Evolutionary conservation across 2,888 invertebrate species (phyloP).

Genomic region (Cerastis leucographa): DNA sequence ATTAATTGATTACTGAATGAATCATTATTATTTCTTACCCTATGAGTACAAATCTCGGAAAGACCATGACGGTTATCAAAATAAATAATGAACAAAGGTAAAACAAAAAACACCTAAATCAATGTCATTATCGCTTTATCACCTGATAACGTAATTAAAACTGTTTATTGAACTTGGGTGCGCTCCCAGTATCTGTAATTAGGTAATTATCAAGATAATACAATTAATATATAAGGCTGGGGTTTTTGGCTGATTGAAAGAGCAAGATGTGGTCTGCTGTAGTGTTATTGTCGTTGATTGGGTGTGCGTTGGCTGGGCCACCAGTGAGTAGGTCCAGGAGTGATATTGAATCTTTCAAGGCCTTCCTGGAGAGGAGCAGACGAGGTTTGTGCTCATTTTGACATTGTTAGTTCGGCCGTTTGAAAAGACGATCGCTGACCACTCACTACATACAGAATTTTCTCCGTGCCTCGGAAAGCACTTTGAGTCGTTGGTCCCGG

Average conservation of each 20-base stretch:
- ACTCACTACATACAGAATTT: too few species aligned
- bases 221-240: slow-evolving; percentile 37
- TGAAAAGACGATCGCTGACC: neutral
- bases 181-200: slow-evolving; percentile 37
- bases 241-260: neutral
- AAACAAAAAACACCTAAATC: slow-evolving; percentile 4
- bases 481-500: too few species aligned
- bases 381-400: slow-evolving; percentile 65
- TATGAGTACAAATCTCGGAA: neutral
- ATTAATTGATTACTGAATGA: neutral
- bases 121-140: slow-evolving; percentile 7
- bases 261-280: slow-evolving; percentile 67
- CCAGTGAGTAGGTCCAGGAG: slow-evolving; percentile 69
- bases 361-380: slow-evolving; percentile 73
- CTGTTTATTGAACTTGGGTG: slow-evolving; percentile 17
- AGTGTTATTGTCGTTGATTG: slow-evolving; percentile 68
- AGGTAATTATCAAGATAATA: slow-evolving; percentile 38
- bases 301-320: slow-evolving; percentile 68
- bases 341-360: slow-evolving; percentile 74
- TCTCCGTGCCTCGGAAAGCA: too few species aligned
- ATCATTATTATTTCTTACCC: neutral
- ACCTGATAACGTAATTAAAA: neutral
- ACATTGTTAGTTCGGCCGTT: neutral
- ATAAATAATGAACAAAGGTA: neutral
- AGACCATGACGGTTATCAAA: slow-evolving; percentile 11